Evolutionary conservation across 64 coral and sea anemone species (phyloP), one percentile per base, ranked within the genome.

Genomic region (Porites lutea): DNA sequence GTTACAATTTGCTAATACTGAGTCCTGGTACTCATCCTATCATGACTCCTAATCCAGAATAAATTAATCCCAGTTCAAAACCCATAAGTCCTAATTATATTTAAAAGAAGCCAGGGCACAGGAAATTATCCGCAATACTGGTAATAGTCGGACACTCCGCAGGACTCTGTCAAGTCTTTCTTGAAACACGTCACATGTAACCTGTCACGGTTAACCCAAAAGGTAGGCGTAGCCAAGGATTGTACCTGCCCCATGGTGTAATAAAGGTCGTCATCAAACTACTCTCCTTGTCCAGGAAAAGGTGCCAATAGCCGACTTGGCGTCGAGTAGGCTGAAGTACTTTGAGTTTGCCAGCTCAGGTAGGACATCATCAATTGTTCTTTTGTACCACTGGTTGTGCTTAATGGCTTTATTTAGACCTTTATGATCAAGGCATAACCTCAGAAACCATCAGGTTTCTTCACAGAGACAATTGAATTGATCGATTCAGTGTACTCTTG

Each of bases 351-450:
- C 10, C 68, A 71, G 20, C 3, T 78, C 76, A 9, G 16, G 50
- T 52, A 54, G 12, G 48, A 57, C 57, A 52, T 78, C 76, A 78
- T 78, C 18, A 57, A 78, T 5, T 78, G 76, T 78, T 57, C 16
- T 78, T 15, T 52, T 55, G 6, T 78, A 78, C 52, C 52, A 78
- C 13, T 78, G 76, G 48, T 78, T 55, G 19, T 18, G 8, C 76
- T 78, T 78, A 15, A 85, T 66, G 49, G 22, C 82, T 63, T 46
- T 8, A n/a, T 85, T 66, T 16, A 85, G 65, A 85, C 66, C 82
- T 66, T 64, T 65, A 46, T 58, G 61, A 52, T 85, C 59, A 37
- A 85, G 59, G 52, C 82, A 85, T 23, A 85, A 37, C 19, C 82
- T 37, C 4, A 66, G 52, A 52, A 22, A 85, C 82, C 48, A 48